Evolutionary conservation across 2,113 vertebrate genomes (phyloP), one percentile per base, ranked within the genome.

Genomic region (Chionodraco myersi): DNA sequence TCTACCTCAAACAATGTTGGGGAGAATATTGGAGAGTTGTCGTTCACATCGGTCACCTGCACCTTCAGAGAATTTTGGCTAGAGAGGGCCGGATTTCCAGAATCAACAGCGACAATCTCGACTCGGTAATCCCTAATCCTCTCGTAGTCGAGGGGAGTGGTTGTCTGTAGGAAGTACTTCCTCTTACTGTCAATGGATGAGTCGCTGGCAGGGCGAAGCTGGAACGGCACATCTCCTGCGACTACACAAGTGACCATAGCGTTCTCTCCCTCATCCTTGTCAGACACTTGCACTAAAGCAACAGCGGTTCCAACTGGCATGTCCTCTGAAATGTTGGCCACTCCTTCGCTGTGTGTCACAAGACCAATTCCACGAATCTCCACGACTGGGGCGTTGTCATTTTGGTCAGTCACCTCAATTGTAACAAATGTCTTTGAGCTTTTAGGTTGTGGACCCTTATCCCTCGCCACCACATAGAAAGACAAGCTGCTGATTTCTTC

Each of bases 141-240:
- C 92, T 99, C 98, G 0, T 96, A 99, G 93, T 99, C 98, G 0
- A 99, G 94, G 0, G 96, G 96, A 0, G 96, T 98, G 72, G 98
- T 99, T n/a, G 98, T 99, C 94, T 99, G 98, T 34, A 99, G 94
- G 86, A 99, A 99, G 75, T 99, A 99, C 75, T 99, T 99, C 91
- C 98, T 98, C 93, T 98, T 99, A 93, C 96, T 98, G 88, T 99
- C 98, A 0, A 94, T 97, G 57, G 97, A 96, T 0, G 98, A 97
- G 83, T 99, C 98, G 0, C 98, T 98, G 82, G 97, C 97, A 78
- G 97, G 97, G 44, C 97, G 96, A 4, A 99, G 94, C 85, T 99
- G 97, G 90, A 99, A 99, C 0, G 98, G 98, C 12, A 99, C 98
- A 0, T 99, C 97, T 1, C 97, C 97, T 0, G 98, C 98, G 5